Evolutionary conservation across 1,140 invertebrate species (phyloP), one percentile per base, ranked within the genome.

Genomic region (Bombyx mandarina): DNA sequence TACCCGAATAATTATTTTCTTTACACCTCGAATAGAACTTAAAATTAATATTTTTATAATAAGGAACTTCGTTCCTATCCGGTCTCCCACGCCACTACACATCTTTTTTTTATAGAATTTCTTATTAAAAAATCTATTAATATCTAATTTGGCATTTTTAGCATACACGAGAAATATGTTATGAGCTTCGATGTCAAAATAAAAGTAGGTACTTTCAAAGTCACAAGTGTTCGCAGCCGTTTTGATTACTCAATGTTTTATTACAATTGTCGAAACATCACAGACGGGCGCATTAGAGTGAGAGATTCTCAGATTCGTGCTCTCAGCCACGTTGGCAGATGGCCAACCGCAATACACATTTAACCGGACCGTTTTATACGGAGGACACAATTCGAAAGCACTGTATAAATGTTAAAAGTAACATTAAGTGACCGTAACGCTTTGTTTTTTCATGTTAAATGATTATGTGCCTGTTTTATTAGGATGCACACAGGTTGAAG

Each of bases 331-430:
- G 57, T 55, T 85, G 81, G 81, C 77, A 57, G 47, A 44, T 59
- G 54, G 71, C 81, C 81, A 84, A 77, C 75, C 75, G 67, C 78
- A 78, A 78, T 79, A 82, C 70, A 75, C 71, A 75, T 77, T 84
- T 84, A 82, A 80, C 74, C 66, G 68, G 62, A 53, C 73, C 71
- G 74, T 79, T 84, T 84, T 82, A 79, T 81, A 77, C 71, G 73
- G 77, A 79, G 76, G 70, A 81, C 78, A 82, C 77, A 71, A 78
- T 80, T 82, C 77, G 75, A 80, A 82, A 84, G 71, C 77, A 76
- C 69, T 79, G 71, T 75, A 80, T 80, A 77, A 79, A 83, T 72
- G 69, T 70, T 81, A 76, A 75, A 73, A 71, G 69, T 78, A 74
- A 77, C 69, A 76, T 75, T 76, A 77, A 78, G 67, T 60, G 63